These are phyloP conservation scores for Phymastichus coffea DNA, from an alignment of 1,140 invertebrate genomes.

Conservation along the genomic window DNA sequence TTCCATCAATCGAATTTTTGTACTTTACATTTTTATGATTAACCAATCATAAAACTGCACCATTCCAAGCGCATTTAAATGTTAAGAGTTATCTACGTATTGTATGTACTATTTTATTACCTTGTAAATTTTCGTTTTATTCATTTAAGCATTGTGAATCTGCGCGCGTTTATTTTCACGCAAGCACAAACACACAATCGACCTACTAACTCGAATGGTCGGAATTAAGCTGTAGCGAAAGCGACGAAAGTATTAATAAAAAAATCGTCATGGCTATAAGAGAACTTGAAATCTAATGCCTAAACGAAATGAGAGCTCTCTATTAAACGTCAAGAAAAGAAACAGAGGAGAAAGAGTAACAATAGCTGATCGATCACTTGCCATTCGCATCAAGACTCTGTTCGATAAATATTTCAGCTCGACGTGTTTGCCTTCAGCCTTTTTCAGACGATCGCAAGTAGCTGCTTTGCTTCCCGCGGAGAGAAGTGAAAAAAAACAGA, in stretches of 20 bases:
- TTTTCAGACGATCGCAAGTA: not conserved
- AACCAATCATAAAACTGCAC: slow-evolving; percentile 15
- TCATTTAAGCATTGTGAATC: not conserved
- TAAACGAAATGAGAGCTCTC: slow-evolving; percentile 20
- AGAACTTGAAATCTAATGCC: too few relatives aligned
- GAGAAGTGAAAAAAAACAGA: slow-evolving; percentile 3
- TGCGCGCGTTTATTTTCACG: not conserved
- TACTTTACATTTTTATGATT: slow-evolving; percentile 22
- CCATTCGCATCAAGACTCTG: slow-evolving; percentile 22
- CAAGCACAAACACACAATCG: too few relatives aligned
- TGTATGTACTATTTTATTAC: too few relatives aligned
- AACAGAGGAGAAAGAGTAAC: not conserved
- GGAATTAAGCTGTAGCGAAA: slow-evolving; percentile 11
- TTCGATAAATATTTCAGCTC: slow-evolving; percentile 23
- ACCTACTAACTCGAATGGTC: not conserved
- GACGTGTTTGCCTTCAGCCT: slow-evolving; percentile 16
- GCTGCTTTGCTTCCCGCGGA: slow-evolving; percentile 5
- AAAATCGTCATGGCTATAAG: slow-evolving; percentile 12
- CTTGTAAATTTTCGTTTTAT: slow-evolving; percentile 16
- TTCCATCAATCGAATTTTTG: slow-evolving; percentile 27
- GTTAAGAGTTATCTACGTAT: slow-evolving; percentile 14
- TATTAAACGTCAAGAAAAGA: too few relatives aligned
- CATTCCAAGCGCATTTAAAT: slow-evolving; percentile 28
- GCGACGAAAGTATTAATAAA: slow-evolving; percentile 26
- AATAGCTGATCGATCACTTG: slow-evolving; percentile 21